phyloP scores from a whole-genome alignment of 2,113 vertebrate species.

The Microcebus ravelobensis region DNA sequence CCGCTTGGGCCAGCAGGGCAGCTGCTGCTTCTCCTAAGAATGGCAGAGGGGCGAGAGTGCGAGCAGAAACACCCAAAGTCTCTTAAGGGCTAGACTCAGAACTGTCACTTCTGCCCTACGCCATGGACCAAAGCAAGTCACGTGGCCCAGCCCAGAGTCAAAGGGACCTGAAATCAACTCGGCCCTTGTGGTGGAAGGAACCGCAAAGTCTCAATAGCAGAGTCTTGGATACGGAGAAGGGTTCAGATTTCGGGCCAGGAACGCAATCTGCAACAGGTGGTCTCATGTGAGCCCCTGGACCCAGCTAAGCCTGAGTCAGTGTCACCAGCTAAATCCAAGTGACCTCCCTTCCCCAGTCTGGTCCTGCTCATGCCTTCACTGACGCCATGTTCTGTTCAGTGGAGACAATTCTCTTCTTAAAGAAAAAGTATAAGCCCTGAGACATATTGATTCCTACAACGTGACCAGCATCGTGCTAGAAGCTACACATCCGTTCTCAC shows the following conservation, averaged over 20 bases:
- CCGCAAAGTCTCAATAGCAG: background rate
- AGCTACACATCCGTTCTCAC: background rate
- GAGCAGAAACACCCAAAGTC: background rate
- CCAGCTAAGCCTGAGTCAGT: background rate
- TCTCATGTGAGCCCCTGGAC: background rate
- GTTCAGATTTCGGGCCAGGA: background rate
- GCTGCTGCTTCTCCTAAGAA: background rate
- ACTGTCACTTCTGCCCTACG: background rate
- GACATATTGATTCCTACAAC: background rate
- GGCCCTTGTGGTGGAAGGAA: background rate
- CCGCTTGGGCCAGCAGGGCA: no score
- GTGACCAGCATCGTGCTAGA: background rate
- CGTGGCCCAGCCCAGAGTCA: background rate
- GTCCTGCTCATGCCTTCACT: background rate
- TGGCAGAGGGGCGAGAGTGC: background rate
- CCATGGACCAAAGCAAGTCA: background rate
- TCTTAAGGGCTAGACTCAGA: background rate
- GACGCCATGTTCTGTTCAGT: background rate
- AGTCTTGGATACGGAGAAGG: accelerated
- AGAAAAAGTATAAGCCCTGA: background rate
- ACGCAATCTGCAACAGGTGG: background rate
- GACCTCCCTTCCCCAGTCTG: background rate
- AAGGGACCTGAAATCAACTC: background rate
- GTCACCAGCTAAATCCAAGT: background rate
- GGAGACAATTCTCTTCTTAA: background rate